Evolutionary conservation across 2,113 vertebrate species (phyloP).

Genomic region (Peucedramus taeniatus): DNA sequence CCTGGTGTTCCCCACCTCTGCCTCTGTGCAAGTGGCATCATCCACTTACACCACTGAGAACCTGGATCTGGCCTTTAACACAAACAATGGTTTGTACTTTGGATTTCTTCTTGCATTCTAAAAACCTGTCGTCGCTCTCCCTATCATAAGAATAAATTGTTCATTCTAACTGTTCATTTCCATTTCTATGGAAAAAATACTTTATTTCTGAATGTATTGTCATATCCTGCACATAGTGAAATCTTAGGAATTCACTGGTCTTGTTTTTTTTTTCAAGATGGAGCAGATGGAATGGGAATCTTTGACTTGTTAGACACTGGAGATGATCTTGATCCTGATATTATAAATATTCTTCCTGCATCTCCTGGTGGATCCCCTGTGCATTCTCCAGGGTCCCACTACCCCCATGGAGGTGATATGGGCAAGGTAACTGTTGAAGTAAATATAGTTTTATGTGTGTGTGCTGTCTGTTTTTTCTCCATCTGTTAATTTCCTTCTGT

Average conservation of each 20-base stretch:
- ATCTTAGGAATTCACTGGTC: neutral
- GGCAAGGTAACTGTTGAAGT: conserved; percentile 81
- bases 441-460: neutral
- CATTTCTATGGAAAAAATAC: neutral
- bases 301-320: conserved; percentile 90
- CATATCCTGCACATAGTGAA: neutral
- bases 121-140: neutral
- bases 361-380: conserved; percentile 90
- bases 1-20: conserved; percentile 95
- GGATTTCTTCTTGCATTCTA: neutral
- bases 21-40: conserved; percentile 92
- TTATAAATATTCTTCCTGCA: conserved; percentile 95
- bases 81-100: conserved; percentile 84
- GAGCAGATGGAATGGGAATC: conserved; percentile 90
- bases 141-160: neutral
- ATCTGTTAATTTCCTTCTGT: neutral
- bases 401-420: conserved; percentile 89
- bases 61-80: conserved; percentile 92
- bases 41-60: conserved; percentile 89
- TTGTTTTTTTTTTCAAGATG: conserved; percentile 75
- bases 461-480: neutral
- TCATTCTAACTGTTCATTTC: neutral
- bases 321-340: conserved; percentile 93
- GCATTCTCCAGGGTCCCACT: conserved; percentile 94
- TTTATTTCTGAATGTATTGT: neutral